Conservation (phyloP, 1,140 invertebrate species). For the Bactericera cockerelli region DNA sequence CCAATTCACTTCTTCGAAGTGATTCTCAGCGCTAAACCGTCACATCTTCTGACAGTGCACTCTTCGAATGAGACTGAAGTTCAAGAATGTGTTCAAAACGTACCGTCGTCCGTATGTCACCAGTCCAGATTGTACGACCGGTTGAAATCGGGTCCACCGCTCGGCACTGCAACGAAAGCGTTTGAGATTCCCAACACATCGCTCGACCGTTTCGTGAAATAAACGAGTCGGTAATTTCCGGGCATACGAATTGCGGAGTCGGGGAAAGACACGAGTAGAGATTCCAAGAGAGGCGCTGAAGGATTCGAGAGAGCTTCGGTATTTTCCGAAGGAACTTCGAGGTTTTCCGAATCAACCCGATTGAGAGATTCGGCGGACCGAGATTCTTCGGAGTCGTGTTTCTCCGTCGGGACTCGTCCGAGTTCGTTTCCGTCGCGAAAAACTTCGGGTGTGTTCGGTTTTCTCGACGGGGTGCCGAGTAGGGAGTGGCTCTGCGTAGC, state of each 20-base stretch:
- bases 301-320: slow-evolving; percentile 28
- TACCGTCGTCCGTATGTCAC: slow-evolving; percentile 17
- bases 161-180: slow-evolving; percentile 16
- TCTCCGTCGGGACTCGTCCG: too few species aligned
- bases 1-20: too few species aligned
- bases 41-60: too few species aligned
- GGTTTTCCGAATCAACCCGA: slow-evolving; percentile 11
- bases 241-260: slow-evolving; percentile 40
- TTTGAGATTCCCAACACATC: slow-evolving; percentile 23
- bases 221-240: slow-evolving; percentile 53
- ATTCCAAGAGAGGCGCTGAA: neutral
- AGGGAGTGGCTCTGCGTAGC: too few species aligned
- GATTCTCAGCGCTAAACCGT: too few species aligned
- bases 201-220: slow-evolving; percentile 36
- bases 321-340: slow-evolving; percentile 15
- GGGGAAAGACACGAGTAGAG: slow-evolving; percentile 29
- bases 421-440: too few species aligned
- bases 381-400: too few species aligned
- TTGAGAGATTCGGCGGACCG: neutral
- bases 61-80: too few species aligned
- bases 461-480: too few species aligned
- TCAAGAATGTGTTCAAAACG: slow-evolving; percentile 1
- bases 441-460: too few species aligned
- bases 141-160: slow-evolving; percentile 4
- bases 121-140: slow-evolving; percentile 14